A percentile compares a stretch with the other conserved stretches of the same genome.
These are phyloP conservation scores for Pocillopora meandrina DNA, from an alignment of 92 coral and sea anemone genomes.

Conservation along the genomic window DNA sequence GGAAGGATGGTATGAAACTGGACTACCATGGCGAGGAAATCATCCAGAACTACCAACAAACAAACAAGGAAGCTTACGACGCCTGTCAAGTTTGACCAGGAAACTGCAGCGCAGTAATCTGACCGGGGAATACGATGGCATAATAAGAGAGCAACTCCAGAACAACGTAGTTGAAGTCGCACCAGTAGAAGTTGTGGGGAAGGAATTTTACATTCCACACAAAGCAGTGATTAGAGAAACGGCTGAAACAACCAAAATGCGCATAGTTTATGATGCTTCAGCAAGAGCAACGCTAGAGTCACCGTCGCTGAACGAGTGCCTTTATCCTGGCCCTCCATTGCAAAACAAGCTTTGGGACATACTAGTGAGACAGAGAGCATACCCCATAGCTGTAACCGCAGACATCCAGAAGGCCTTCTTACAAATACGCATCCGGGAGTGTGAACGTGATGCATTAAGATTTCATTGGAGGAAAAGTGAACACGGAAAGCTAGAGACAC, in stretches of 20 bases:
- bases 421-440: constrained; percentile 28
- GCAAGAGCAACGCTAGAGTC: neutral
- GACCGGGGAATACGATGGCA: constrained; percentile 2
- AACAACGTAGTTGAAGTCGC: constrained; percentile 5
- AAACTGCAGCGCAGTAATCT: constrained; percentile 11
- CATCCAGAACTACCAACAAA: constrained; percentile 21
- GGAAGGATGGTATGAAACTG: neutral
- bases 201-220: constrained; percentile 48
- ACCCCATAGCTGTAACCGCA: neutral
- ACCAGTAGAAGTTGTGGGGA: constrained; percentile 19
- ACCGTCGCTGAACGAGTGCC: constrained; percentile 29
- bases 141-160: constrained; percentile 14
- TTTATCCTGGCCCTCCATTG: constrained; percentile 29
- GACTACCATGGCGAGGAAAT: constrained; percentile 21
- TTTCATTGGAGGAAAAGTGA: constrained; percentile 32
- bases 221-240: constrained; percentile 43
- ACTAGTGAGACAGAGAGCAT: neutral
- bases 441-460: constrained; percentile 21
- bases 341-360: constrained; percentile 41
- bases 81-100: constrained; percentile 21
- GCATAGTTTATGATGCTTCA: constrained; percentile 42
- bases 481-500: neutral
- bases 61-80: constrained; percentile 30
- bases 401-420: constrained; percentile 39
- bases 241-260: constrained; percentile 36